A percentile compares a stretch with the other conserved stretches of the same genome.
Evolutionary conservation across 2,113 vertebrate species (phyloP).

Genomic region (Zapus hudsonius): DNA sequence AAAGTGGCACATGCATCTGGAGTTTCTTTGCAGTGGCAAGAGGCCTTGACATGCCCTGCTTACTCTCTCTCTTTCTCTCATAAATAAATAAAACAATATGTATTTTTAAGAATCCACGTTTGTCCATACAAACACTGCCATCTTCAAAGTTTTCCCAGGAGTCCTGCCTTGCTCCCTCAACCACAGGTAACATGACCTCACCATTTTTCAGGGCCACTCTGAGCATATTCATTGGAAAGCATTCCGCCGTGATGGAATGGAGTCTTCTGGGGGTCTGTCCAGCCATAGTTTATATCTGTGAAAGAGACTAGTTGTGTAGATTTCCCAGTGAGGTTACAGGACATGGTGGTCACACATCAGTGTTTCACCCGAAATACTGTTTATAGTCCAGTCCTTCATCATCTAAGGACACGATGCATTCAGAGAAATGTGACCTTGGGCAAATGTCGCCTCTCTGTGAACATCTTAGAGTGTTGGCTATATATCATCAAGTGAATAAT

Average conservation of each 20-base stretch:
- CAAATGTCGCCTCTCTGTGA: no score
- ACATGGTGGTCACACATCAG: fast-evolving
- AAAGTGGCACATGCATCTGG: no score
- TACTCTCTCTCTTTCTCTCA: no score
- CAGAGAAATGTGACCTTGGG: neutral
- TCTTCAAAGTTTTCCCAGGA: neutral
- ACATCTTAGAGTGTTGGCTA: no score
- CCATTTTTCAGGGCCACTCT: neutral
- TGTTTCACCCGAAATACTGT: no score
- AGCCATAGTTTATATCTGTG: fast-evolving
- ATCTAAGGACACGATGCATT: neutral
- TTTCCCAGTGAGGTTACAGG: fast-evolving
- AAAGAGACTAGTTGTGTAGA: fast-evolving
- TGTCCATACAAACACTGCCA: neutral
- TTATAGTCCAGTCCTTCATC: fast-evolving
- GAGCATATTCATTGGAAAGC: neutral
- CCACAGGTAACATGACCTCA: neutral
- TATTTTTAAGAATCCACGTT: no score
- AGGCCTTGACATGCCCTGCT: no score
- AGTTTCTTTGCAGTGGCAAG: no score
- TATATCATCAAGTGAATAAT: no score
- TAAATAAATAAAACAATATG: no score
- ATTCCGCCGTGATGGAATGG: fast-evolving
- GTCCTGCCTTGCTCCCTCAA: fast-evolving
- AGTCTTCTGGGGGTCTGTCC: neutral